Percentiles rank a stretch among this genome's conserved stretches.
phyloP scores from a whole-genome alignment of 2,113 vertebrate species.

The Excalfactoria chinensis region DNA sequence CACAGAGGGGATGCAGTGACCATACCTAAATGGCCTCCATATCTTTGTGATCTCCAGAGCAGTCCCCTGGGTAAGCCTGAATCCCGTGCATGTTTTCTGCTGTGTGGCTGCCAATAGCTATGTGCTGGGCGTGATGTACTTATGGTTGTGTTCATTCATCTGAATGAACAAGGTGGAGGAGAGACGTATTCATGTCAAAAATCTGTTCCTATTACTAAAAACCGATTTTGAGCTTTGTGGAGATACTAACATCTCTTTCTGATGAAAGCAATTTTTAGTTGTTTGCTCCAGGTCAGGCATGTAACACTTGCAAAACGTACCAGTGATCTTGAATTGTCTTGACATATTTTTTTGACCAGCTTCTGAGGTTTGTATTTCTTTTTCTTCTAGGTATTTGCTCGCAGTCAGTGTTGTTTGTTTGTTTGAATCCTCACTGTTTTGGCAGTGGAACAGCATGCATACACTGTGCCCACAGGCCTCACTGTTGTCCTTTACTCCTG shows the following conservation, averaged over 20 bases:
- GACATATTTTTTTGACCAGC: background rate
- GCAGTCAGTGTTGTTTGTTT: background rate
- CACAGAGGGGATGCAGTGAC: background rate
- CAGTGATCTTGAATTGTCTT: background rate
- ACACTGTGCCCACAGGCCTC: background rate
- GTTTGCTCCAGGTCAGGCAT: background rate
- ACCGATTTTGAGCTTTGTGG: constrained; percentile 27
- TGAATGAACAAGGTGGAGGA: background rate
- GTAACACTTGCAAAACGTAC: background rate
- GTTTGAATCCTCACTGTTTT: background rate
- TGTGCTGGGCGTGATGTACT: background rate
- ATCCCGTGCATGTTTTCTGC: background rate
- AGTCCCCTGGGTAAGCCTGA: background rate
- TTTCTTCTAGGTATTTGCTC: background rate
- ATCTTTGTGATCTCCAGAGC: background rate
- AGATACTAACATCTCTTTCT: background rate
- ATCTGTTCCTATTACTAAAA: background rate
- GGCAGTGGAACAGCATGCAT: background rate
- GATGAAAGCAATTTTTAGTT: background rate
- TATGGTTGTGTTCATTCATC: background rate
- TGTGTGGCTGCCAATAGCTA: no score
- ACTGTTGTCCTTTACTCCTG: background rate
- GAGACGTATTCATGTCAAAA: background rate
- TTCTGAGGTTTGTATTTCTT: background rate
- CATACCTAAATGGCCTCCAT: background rate